Percentiles rank a stretch among this genome's conserved stretches.
Evolutionary conservation across 2,113 vertebrate species (phyloP).

Genomic region (Arothron firmamentum): DNA sequence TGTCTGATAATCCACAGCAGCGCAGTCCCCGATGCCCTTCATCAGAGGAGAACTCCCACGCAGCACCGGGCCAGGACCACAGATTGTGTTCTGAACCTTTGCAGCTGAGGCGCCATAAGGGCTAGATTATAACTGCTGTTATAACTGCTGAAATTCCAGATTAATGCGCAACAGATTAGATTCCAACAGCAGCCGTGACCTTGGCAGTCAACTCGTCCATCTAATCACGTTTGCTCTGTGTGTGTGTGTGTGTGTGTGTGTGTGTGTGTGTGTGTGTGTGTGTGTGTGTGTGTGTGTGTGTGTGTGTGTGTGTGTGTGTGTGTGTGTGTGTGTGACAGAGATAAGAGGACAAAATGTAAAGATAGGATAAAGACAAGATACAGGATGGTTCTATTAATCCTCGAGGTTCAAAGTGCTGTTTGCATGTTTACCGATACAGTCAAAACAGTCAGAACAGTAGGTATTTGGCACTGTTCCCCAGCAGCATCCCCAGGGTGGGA

Average conservation of each 20-base stretch:
- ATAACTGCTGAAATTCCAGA: conserved; percentile 58
- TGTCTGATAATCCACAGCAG: too few relatives aligned
- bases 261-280: conserved; percentile 7
- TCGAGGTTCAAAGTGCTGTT: conserved; percentile 3
- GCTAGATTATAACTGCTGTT: conserved; percentile 65
- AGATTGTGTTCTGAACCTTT: conserved; percentile 64
- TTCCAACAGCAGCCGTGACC: conserved; percentile 7
- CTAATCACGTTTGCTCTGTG: conserved; percentile 48
- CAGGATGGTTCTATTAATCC: conserved; percentile 20
- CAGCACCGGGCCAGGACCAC: conserved; percentile 22
- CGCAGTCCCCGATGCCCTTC: conserved; percentile 8
- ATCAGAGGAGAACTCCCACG: conserved; percentile 20
- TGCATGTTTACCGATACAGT: too few relatives aligned
- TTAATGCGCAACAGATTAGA: conserved; percentile 65
- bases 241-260: conserved; percentile 15
- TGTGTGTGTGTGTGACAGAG: not conserved
- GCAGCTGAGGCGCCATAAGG: conserved; percentile 50
- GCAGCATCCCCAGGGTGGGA: too few relatives aligned
- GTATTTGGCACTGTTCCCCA: too few relatives aligned
- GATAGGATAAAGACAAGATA: conserved; percentile 13
- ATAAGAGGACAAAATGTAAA: conserved; percentile 9
- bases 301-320: conserved; percentile 16
- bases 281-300: conserved; percentile 11
- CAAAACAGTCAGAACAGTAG: too few relatives aligned
- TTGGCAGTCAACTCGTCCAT: conserved; percentile 12